A percentile compares a stretch with the other conserved stretches of the same genome.
These are phyloP conservation scores for Polymixis flavicincta DNA, from an alignment of 2,888 invertebrate genomes.

Conservation along the genomic window DNA sequence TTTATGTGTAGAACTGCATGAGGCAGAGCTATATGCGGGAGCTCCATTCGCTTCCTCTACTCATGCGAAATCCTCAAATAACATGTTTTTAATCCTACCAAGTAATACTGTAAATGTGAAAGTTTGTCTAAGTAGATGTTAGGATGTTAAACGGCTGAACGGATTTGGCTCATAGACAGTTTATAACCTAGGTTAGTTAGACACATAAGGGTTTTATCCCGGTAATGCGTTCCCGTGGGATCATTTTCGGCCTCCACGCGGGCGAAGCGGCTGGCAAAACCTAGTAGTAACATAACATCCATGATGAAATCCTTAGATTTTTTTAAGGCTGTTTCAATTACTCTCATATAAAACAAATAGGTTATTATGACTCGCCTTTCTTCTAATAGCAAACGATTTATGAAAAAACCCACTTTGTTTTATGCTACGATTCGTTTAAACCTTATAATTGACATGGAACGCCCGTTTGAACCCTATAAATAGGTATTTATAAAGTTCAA, in stretches of 20 bases:
- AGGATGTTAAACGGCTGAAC: too few relatives aligned
- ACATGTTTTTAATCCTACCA: too few relatives aligned
- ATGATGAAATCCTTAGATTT: neutral
- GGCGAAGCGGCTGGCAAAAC: too few relatives aligned
- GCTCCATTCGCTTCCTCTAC: neutral
- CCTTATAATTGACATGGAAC: slow-evolving; percentile 6
- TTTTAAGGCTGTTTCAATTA: neutral
- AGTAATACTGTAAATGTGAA: too few relatives aligned
- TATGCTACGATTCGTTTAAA: neutral
- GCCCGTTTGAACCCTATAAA: slow-evolving; percentile 7
- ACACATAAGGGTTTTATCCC: too few relatives aligned
- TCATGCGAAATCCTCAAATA: neutral
- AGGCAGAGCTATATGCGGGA: neutral
- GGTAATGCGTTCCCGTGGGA: too few relatives aligned
- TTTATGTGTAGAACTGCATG: neutral
- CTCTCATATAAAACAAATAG: neutral
- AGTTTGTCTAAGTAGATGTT: too few relatives aligned
- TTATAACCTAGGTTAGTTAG: too few relatives aligned
- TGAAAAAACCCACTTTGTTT: neutral
- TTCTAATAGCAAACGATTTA: neutral
- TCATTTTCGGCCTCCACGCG: too few relatives aligned
- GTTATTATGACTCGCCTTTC: neutral
- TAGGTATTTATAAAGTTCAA: too few relatives aligned
- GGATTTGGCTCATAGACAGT: too few relatives aligned
- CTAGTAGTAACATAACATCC: neutral